A percentile compares a stretch with the other conserved stretches of the same genome.
These are phyloP conservation scores for Phasianus colchicus DNA, from an alignment of 2,113 vertebrate species.

Conservation along the genomic window DNA sequence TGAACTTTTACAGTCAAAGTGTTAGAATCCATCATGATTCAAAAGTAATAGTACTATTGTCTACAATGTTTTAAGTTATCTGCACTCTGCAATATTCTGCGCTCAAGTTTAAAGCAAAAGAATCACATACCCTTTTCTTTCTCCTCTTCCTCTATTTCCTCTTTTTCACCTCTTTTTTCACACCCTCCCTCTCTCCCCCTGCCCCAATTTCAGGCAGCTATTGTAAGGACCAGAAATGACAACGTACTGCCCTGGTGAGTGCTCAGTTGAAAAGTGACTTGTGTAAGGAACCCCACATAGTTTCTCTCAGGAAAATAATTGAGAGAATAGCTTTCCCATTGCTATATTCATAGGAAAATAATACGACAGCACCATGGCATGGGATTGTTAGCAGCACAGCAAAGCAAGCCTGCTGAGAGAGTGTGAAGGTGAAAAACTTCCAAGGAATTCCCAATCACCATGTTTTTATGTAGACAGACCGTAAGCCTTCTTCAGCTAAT, in stretches of 20 bases:
- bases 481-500: neutral
- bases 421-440: conserved; percentile 41
- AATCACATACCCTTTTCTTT: neutral
- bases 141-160: neutral
- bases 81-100: neutral
- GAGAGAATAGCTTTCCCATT: conserved; percentile 4
- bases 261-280: neutral
- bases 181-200: no score
- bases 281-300: neutral
- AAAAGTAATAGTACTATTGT: neutral
- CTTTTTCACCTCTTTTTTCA: neutral
- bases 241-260: accelerated
- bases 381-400: conserved; percentile 31
- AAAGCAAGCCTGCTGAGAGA: conserved; percentile 48
- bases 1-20: neutral
- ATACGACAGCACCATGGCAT: neutral
- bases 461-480: neutral
- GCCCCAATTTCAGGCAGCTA: neutral
- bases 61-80: neutral
- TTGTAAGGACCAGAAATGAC: neutral
- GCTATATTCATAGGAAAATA: conserved; percentile 21
- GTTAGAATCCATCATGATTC: neutral
- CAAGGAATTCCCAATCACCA: conserved; percentile 32
- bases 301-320: conserved; percentile 46
- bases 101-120: neutral